A percentile compares a stretch with the other conserved stretches of the same genome.
phyloP scores from a whole-genome alignment of 2,113 vertebrate species.

The Catharus bicknelli region DNA sequence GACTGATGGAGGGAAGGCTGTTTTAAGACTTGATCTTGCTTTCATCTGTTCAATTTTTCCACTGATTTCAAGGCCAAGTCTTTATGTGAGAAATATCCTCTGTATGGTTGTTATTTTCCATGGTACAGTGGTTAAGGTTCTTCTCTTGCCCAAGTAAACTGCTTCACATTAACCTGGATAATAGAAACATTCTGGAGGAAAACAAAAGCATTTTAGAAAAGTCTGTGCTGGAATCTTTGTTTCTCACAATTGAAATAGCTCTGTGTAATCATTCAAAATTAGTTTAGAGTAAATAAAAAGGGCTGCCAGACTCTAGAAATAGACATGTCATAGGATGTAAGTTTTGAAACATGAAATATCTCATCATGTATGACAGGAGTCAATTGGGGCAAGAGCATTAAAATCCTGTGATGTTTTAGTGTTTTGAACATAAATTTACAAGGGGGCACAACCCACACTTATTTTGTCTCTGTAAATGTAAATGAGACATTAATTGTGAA shows the following conservation, averaged over 20 bases:
- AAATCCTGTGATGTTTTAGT: neutral
- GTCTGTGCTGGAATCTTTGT: neutral
- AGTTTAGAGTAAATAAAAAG: slow-evolving; percentile 25
- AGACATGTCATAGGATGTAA: neutral
- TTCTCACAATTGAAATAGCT: slow-evolving; percentile 16
- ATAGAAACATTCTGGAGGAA: slow-evolving; percentile 6
- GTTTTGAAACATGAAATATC: neutral
- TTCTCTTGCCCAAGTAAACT: neutral
- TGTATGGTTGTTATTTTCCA: neutral
- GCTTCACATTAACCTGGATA: slow-evolving; percentile 26
- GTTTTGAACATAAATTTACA: neutral
- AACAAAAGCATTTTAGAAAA: slow-evolving; percentile 27
- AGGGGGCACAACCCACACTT: neutral
- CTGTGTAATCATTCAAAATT: slow-evolving; percentile 5
- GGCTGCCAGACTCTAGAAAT: neutral
- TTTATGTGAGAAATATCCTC: neutral
- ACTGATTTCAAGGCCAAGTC: neutral
- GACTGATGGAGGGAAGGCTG: neutral
- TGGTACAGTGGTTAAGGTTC: neutral
- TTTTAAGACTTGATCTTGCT: neutral
- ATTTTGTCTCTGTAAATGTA: slow-evolving; percentile 5
- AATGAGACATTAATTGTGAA: neutral
- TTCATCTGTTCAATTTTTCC: slow-evolving; percentile 16
- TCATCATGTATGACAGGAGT: neutral
- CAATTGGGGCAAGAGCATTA: neutral